Base-by-base conservation (phyloP, 2,797 vertebrate genomes). In the Hoplostethus atlanticus region DNA sequence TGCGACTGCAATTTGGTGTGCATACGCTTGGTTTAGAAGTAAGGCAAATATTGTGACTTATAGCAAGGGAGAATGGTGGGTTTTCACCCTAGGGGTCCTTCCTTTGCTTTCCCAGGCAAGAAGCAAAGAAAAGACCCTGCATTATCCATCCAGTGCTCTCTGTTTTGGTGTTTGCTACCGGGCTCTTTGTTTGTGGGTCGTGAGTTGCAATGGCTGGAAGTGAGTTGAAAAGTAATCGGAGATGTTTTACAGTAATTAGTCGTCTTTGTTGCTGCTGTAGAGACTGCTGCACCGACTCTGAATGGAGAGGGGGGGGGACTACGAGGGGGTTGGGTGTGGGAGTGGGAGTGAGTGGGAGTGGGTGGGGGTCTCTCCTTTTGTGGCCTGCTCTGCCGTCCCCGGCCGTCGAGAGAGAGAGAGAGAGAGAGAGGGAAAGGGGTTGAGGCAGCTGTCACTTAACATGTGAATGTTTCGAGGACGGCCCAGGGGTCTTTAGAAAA, bases 381-480 rank as follows among this genome's bases (percentile, higher is more conserved):
- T 94, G 92, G 89, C 76, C 76, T 86, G 77, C 85, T 89, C 86
- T 89, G 90, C 90, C 90, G 84, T 86, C 73, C 53, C 60, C 89
- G 61, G n/a, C 82, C 82, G 61, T 80, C 72, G 72, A 79, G 82
- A 92, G 90, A 91, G 87, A 21, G 21, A 21, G 21, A 21, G 21
- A 21, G 21, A 21, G 21, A 21, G 21, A 21, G 21, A 21, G 21
- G 21, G 87, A 83, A 93, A 87, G 77, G 87, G 89, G 83, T 89
- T 71, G 80, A 93, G 93, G 93, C 94, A 95, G 94, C 95, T 95
- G 94, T 95, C 95, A 95, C 93, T 95, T 96, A 96, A 93, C 95
- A 96, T 96, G 92, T 95, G 95, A 96, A 96, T 95, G 92, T 95
- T 94, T 77, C 42, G 80, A 89, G 92, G 92, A 88, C 81, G 80